These are phyloP conservation scores for Prinia subflava DNA, from an alignment of 2,113 vertebrate genomes.

Conservation along the genomic window DNA sequence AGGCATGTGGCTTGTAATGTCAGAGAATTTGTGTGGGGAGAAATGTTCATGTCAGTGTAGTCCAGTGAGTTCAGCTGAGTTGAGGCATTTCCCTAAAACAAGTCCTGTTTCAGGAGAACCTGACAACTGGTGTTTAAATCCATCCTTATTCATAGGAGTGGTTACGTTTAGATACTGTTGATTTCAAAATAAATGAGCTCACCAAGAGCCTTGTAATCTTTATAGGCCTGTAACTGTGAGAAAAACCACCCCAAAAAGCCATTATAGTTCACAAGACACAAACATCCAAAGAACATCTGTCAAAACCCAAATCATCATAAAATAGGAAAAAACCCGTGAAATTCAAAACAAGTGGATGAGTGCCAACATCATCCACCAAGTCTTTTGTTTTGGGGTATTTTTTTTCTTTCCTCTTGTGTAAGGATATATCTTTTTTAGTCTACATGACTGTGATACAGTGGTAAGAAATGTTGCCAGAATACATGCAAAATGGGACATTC, in stretches of 20 bases:
- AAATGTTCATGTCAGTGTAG: neutral
- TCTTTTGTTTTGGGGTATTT: neutral
- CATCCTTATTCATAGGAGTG: neutral
- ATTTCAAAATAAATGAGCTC: neutral
- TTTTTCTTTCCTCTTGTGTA: neutral
- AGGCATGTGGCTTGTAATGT: neutral
- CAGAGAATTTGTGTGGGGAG: fast-evolving
- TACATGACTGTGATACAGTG: neutral
- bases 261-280: neutral
- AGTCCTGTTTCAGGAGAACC: neutral
- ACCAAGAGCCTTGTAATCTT: neutral
- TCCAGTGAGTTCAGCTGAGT: neutral
- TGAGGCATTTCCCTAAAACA: neutral
- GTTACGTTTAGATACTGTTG: no score
- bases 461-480: neutral
- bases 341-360: neutral
- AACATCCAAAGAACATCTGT: neutral
- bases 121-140: neutral
- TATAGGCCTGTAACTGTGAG: neutral
- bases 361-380: neutral
- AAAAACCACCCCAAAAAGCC: neutral
- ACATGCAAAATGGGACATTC: neutral
- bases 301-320: neutral
- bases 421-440: neutral
- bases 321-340: neutral